Percentiles rank a stretch among this genome's conserved stretches.
phyloP scores from a whole-genome alignment of 2,888 invertebrate genomes.

The Digitonthophagus gazella region DNA sequence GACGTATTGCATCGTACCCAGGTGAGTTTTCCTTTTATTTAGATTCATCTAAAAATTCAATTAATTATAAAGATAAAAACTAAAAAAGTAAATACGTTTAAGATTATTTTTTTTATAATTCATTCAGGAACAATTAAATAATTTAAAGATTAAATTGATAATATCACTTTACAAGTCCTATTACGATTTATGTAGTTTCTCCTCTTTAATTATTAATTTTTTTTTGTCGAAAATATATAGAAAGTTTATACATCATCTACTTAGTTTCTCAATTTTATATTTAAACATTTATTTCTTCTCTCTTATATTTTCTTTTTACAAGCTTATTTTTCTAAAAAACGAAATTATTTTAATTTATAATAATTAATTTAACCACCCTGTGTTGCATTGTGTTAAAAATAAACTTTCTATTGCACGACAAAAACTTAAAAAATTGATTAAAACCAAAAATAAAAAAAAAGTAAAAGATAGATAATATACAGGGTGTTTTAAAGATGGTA shows the following conservation, averaged over 20 bases:
- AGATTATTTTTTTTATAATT: not conserved
- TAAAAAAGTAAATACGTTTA: not conserved
- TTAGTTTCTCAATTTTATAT: not conserved
- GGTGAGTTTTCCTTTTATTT: not conserved
- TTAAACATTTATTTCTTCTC: not conserved
- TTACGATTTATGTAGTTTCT: not conserved
- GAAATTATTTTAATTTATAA: no score
- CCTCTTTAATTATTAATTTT: not conserved
- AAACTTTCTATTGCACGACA: constrained; percentile 6
- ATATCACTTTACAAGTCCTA: not conserved
- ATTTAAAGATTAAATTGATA: not conserved
- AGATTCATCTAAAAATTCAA: not conserved
- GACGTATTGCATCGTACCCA: constrained; percentile 13
- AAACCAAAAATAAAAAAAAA: no score
- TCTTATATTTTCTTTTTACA: not conserved
- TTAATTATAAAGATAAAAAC: not conserved
- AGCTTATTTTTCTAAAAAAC: not conserved
- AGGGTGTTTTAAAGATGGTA: no score
- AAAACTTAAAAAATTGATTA: no score
- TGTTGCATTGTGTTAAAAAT: not conserved
- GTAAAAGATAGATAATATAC: no score
- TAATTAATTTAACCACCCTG: not conserved
- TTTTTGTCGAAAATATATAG: not conserved
- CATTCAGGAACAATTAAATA: not conserved
- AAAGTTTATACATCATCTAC: not conserved